Percentiles rank a stretch among this genome's conserved stretches.
phyloP scores from a whole-genome alignment of 2,113 vertebrate genomes.

The Nycticorax nycticorax region DNA sequence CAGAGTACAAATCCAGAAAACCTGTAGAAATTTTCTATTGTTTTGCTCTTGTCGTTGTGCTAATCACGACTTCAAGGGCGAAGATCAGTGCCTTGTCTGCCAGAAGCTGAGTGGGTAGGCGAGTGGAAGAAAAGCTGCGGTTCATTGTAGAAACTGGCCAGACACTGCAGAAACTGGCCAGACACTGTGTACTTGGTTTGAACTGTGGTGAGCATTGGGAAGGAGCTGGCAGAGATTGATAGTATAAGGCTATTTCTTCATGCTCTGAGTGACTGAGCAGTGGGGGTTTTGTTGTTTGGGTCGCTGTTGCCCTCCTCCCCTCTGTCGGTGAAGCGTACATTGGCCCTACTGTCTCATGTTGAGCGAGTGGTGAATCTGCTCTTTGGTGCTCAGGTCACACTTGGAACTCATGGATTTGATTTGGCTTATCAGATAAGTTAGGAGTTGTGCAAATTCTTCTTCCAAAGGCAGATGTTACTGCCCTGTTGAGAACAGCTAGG shows the following conservation, averaged over 20 bases:
- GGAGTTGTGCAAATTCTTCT: not conserved
- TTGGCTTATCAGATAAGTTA: not conserved
- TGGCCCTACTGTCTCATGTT: not conserved
- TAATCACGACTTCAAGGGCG: not conserved
- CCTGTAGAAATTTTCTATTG: not conserved
- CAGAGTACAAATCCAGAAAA: not conserved
- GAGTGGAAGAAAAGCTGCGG: rapidly evolving
- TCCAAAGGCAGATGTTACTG: not conserved
- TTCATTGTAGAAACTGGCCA: not conserved
- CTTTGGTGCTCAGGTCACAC: not conserved
- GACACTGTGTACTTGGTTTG: not conserved
- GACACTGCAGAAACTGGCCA: not conserved
- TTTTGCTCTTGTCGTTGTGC: not conserved
- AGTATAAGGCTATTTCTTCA: not conserved
- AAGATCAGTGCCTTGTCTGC: not conserved
- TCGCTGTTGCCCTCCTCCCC: not conserved
- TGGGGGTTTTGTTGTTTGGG: not conserved
- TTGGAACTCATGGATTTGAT: not conserved
- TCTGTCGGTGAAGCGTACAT: rapidly evolving
- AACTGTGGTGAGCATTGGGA: not conserved
- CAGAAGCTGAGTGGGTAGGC: not conserved
- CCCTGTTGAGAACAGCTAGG: not conserved
- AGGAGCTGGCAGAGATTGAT: not conserved
- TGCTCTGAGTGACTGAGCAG: not conserved
- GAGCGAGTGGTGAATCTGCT: not conserved